phyloP scores from a whole-genome alignment of 2,113 vertebrate species.

The Okapia johnstoni region DNA sequence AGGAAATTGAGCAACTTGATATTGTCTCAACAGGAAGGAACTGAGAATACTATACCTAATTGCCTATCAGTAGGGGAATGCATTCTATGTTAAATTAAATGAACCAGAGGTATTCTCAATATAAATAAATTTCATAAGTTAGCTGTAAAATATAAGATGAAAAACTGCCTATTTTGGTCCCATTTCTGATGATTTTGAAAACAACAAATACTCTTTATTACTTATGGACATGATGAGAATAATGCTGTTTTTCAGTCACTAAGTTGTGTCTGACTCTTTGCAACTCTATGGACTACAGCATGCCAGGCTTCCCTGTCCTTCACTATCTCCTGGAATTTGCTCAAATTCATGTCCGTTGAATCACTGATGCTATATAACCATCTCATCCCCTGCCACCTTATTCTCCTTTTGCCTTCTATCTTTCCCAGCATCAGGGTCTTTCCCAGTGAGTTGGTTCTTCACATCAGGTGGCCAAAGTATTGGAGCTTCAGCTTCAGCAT shows the following conservation, averaged over 20 bases:
- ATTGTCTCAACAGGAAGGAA: neutral
- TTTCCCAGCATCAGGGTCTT: neutral
- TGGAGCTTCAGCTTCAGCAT: neutral
- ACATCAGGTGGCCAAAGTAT: neutral
- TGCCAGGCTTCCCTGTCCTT: neutral
- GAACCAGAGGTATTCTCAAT: neutral
- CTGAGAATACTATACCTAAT: fast-evolving
- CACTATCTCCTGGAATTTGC: neutral
- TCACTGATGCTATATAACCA: neutral
- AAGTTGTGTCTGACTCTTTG: neutral
- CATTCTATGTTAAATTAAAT: neutral
- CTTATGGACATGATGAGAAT: neutral
- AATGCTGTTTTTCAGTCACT: neutral
- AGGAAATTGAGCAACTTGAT: fast-evolving
- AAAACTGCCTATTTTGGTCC: neutral
- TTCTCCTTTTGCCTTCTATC: neutral
- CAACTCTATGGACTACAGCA: neutral
- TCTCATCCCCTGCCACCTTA: neutral
- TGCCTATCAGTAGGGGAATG: neutral
- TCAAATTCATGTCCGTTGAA: neutral
- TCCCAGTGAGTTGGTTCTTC: neutral
- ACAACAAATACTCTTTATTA: neutral
- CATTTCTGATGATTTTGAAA: neutral
- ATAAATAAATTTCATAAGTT: neutral
- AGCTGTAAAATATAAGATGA: neutral